Percentiles rank a stretch among this genome's conserved stretches.
These are phyloP conservation scores for Chirona hameri DNA, from an alignment of 2,888 invertebrate genomes.

Conservation along the genomic window DNA sequence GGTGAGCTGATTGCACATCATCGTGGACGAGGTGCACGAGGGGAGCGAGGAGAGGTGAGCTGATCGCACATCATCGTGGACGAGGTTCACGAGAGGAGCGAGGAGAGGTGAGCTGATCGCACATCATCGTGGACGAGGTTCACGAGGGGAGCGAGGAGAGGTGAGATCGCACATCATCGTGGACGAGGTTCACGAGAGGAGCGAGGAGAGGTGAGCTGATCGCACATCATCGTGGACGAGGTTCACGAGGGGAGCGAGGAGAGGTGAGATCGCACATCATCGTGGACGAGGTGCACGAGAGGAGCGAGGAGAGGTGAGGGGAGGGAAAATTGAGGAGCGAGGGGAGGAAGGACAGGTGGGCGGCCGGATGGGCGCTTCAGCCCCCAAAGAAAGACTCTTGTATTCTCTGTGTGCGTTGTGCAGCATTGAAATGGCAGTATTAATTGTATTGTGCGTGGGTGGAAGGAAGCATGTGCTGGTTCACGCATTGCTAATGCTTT, in stretches of 20 bases:
- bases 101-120: conserved; percentile 74
- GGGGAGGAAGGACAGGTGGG: no score
- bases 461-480: no score
- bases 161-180: conserved; percentile 73
- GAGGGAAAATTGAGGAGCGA: no score
- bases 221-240: conserved; percentile 84
- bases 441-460: no score
- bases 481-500: no score
- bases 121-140: conserved; percentile 84
- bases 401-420: no score
- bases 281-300: no score
- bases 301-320: no score
- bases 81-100: conserved; percentile 89
- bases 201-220: conserved; percentile 72
- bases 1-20: conserved; percentile 70
- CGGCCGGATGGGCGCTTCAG: no score
- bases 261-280: no score
- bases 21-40: conserved; percentile 92
- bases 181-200: conserved; percentile 91
- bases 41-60: conserved; percentile 75
- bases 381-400: no score
- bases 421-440: no score
- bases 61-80: conserved; percentile 81
- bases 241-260: conserved; percentile 89
- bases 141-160: conserved; percentile 86